phyloP scores from a whole-genome alignment of 2,888 invertebrate species.

The Troides aeacus region DNA sequence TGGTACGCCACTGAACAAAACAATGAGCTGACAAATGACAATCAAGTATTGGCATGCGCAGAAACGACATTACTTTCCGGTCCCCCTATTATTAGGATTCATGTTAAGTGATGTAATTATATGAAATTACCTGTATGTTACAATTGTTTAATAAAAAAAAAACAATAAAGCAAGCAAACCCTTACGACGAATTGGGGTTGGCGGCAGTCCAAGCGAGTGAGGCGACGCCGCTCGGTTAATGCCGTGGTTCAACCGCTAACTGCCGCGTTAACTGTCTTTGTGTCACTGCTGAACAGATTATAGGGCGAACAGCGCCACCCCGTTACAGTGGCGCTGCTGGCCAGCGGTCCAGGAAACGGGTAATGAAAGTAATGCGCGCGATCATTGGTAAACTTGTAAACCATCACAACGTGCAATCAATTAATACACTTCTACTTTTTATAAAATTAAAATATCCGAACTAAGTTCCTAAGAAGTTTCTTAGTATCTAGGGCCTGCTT shows the following conservation, averaged over 20 bases:
- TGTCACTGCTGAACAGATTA: constrained; percentile 21
- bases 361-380: constrained; percentile 1
- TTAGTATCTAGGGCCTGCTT: too few species aligned
- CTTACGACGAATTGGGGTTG: constrained; percentile 31
- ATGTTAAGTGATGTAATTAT: too few species aligned
- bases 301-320: constrained; percentile 5
- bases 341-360: constrained; percentile 24
- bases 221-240: constrained; percentile 9
- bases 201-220: constrained; percentile 30
- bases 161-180: constrained; percentile 31
- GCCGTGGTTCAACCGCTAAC: constrained; percentile 22
- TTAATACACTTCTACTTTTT: too few species aligned
- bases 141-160: background rate
- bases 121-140: too few species aligned
- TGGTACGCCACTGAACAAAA: too few species aligned
- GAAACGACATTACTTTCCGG: too few species aligned
- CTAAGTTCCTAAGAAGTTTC: too few species aligned
- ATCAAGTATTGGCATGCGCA: too few species aligned
- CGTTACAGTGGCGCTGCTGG: constrained; percentile 29
- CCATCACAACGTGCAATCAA: background rate
- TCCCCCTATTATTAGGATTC: too few species aligned
- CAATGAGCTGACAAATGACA: too few species aligned
- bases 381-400: background rate
- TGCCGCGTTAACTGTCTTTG: constrained; percentile 32
- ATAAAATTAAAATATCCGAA: too few species aligned